These are phyloP conservation scores for Pyrocoelia pectoralis DNA, from an alignment of 2,888 invertebrate species.

Conservation along the genomic window DNA sequence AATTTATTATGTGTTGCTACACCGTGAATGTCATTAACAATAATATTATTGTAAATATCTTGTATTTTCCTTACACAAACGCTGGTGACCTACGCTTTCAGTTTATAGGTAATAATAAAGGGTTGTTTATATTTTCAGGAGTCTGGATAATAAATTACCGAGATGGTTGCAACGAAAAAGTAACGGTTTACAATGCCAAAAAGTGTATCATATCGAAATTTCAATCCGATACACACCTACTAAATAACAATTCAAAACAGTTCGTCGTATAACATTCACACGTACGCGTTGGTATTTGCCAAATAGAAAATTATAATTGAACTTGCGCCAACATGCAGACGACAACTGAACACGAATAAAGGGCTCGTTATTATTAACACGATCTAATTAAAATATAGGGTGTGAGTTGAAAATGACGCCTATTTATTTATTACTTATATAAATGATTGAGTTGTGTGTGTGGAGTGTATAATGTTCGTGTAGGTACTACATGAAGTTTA, in stretches of 20 bases:
- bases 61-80: no score
- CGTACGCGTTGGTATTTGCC: not conserved
- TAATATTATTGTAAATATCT: not conserved
- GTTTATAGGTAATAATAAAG: no score
- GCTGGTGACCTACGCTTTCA: no score
- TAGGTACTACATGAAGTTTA: no score
- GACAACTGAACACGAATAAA: not conserved
- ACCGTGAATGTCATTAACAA: not conserved
- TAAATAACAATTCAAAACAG: not conserved
- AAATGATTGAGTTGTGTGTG: not conserved
- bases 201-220: not conserved
- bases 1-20: constrained; percentile 6
- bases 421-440: not conserved
- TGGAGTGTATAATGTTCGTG: no score
- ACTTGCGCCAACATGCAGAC: no score
- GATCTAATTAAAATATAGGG: no score
- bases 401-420: no score
- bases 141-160: not conserved
- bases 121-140: not conserved
- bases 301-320: not conserved
- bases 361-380: no score
- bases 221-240: not conserved
- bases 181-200: not conserved
- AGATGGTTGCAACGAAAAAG: not conserved
- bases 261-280: not conserved